Evolutionary conservation across 2,888 invertebrate species (phyloP), one percentile per base, ranked within the genome.

Genomic region (Nephrocerus scutellatus): DNA sequence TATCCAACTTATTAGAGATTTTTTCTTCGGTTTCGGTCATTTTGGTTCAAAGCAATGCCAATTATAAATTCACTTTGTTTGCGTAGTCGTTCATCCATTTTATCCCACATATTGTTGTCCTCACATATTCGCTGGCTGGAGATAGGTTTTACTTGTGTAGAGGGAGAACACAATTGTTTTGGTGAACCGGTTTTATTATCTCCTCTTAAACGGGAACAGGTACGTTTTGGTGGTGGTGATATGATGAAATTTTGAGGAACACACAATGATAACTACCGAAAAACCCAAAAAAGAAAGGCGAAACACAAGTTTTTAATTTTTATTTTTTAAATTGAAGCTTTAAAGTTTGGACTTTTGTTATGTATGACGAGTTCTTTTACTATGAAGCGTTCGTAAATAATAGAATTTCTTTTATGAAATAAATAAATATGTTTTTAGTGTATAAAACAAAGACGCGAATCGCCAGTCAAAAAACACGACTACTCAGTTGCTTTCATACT

Each of bases 21-120:
- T 16, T 30, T 19, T 18, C 30, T 21, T 20, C 30, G 21, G 19
- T 30, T 30, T 30, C n/a, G 4, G 20, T 21, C 20, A 30, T 30
- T 30, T 30, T 30, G 21, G 18, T 16, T 20, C 13, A 8, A 14
- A 30, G 15, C 20, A 30, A 20, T n/a, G 20, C 12, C 13, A 30
- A 30, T 30, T 21, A 30, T 30, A 30, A 21, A 30, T 21, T 30
- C 30, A 21, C 30, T 30, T 30, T 30, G 30, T 30, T 20, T 30
- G 8, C 9, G 8, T 18, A 29, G 16, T 15, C 15, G 13, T 29
- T 14, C 16, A 15, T 29, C 16, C 29, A 29, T 29, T 29, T 29
- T 29, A 24, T 24, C 5, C 4, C 15, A 10, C n/a, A n/a, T n/a
- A n/a, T n/a, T n/a, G n/a, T n/a, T n/a, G n/a, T n/a, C n/a, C n/a